Evolutionary conservation across 2,888 invertebrate species (phyloP), one percentile per base, ranked within the genome.

Genomic region (Himalopsyche anomala): DNA sequence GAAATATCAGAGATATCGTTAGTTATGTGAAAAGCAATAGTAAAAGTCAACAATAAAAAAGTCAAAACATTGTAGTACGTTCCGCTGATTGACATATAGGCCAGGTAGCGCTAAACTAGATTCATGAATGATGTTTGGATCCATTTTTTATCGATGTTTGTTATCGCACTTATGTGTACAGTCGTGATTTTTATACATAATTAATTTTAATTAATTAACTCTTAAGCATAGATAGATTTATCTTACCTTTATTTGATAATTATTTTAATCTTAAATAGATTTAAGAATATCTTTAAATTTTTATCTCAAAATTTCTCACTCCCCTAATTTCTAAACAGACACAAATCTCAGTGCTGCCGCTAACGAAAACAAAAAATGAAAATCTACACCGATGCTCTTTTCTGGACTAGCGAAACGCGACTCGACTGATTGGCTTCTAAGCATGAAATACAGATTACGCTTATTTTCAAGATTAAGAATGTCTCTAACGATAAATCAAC

Each of bases 61-160:
- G 74, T 74, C 38, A 74, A 74, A 36, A 74, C 74, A 74, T 74
- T 74, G 74, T 74, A 74, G 74, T 74, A 74, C 74, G 74, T 74
- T 74, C 74, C 74, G 74, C 74, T 74, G 74, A 74, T 74, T 74
- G 74, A 74, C 15, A 74, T 74, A 86, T 86, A 87, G 86, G 86
- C 87, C 87, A 88, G 87, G 85, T 88, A 88, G 87, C 82, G 85
- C 79, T 79, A 74, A 74, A 74, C 42, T 85, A 86, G 85, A 83
- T 74, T 83, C 80, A 87, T 84, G 85, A 84, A 86, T 85, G 84
- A 84, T 87, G 83, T 85, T 86, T 87, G 84, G 80, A 85, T 86
- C 85, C 86, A 86, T 88, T 85, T 87, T 88, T 84, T 51, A 81
- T 88, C 86, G 82, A 83, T 88, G 88, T 88, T 40, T 86, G 85